Base-by-base conservation (phyloP, 30 jellyfish, hydroid and myxozoan genomes). In the Turritopsis rubra region DNA sequence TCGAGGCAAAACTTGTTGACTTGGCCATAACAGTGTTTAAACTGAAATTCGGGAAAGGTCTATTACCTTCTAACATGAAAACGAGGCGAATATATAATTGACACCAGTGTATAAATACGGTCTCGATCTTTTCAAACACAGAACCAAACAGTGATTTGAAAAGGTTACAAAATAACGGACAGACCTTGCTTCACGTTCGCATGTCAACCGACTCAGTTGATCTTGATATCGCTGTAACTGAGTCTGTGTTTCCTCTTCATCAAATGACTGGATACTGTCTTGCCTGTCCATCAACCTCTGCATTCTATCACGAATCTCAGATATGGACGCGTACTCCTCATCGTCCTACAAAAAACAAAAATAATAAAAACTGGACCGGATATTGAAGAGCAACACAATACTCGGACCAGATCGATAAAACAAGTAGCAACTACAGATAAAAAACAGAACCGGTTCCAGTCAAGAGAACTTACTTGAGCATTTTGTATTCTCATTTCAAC, bases 261-360 rank as follows among this genome's bases (percentile, higher is more conserved):
- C 95, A 17, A n/a, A 79, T 13, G 80, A 16, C 29, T 75, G 66
- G 71, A 89, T 52, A 75, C 95, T 86, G 22, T 91, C 96, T 29
- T 89, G 65, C 54, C 87, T 65, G 52, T 88, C 98, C 95, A 92
- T 92, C 53, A 92, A 70, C 66, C 73, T 79, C 84, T 92, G 98
- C 98, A 92, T 92, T 80, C 87, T 89, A 68, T 92, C 96, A 25
- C 98, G 96, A 4, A 92, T 78, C 60, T 88, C 90, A 52, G 95
- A 95, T 54, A 92, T 92, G 21, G 98, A 92, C 17, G 98, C 96
- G 78, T 92, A 92, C 79, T 92, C 98, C 66, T 92, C 96, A 54
- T 92, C 98, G 52, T 92, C 98, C 98, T 92, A 19, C 19, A 68
- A 19, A 68, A 41, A 41, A 41, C 60, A 41, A 41, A 41, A 41